These are phyloP conservation scores for Pterobdella sp. DNA, from an alignment of 2,888 invertebrate genomes.

Conservation along the genomic window DNA sequence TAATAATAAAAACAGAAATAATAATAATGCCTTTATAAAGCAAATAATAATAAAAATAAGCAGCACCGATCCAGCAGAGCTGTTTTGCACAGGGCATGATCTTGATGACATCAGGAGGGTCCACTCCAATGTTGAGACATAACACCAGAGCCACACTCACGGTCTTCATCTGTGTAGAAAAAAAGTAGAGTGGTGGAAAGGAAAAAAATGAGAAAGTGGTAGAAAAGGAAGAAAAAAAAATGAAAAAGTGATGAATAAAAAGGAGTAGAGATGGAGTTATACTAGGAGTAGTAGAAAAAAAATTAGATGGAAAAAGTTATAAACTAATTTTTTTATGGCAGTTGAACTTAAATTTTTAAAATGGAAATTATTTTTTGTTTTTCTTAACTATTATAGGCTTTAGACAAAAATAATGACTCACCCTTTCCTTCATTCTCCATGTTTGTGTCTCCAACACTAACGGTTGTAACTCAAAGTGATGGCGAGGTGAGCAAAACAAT, in stretches of 20 bases:
- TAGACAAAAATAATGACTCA: conserved; percentile 38
- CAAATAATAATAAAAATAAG: conserved; percentile 12
- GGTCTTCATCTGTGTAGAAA: conserved; percentile 76
- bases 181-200: neutral
- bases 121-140: conserved; percentile 97
- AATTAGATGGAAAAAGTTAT: too few species aligned
- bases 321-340: neutral
- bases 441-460: conserved; percentile 63
- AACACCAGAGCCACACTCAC: conserved; percentile 94
- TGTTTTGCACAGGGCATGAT: conserved; percentile 89
- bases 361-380: neutral
- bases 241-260: too few species aligned
- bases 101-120: conserved; percentile 95
- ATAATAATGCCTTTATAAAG: neutral
- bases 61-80: conserved; percentile 88
- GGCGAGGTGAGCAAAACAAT: conserved; percentile 66
- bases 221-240: neutral
- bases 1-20: conserved; percentile 13
- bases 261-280: too few species aligned
- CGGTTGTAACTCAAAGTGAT: conserved; percentile 66
- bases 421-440: conserved; percentile 73
- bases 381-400: neutral
- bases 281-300: too few species aligned
- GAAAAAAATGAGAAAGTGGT: neutral
- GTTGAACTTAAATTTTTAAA: neutral